phyloP scores from a whole-genome alignment of 2,888 invertebrate species.

The Orgyia antiqua region DNA sequence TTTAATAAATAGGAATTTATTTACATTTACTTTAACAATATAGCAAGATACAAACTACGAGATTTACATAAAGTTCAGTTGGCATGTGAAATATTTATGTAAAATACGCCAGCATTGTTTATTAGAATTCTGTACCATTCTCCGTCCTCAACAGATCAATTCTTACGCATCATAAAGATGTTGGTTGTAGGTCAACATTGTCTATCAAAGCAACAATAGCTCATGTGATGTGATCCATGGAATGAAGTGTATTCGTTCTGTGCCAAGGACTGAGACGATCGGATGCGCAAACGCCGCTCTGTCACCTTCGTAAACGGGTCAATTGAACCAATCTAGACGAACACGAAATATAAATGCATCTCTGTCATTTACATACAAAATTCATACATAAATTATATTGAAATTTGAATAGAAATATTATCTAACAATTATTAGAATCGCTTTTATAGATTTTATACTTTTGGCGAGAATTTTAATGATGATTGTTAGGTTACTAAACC shows the following conservation, averaged over 20 bases:
- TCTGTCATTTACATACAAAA: not conserved
- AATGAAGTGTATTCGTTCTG: slow-evolving; percentile 44
- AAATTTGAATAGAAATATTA: no score
- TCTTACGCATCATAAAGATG: slow-evolving; percentile 42
- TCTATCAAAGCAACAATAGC: slow-evolving; percentile 58
- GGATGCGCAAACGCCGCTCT: slow-evolving; percentile 45
- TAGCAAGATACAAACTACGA: no score
- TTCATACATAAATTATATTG: not conserved
- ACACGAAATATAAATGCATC: slow-evolving; percentile 12
- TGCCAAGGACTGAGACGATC: slow-evolving; percentile 66
- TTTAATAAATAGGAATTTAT: no score
- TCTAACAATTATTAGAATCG: no score
- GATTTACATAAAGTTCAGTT: no score
- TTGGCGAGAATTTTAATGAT: no score
- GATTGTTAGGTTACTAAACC: no score
- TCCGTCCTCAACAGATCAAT: slow-evolving; percentile 28
- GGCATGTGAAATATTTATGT: no score
- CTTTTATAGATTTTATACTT: no score
- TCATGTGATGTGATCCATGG: slow-evolving; percentile 49
- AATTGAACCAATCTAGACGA: slow-evolving; percentile 30
- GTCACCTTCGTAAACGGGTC: slow-evolving; percentile 58
- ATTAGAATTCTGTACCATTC: slow-evolving; percentile 21
- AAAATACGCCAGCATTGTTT: no score
- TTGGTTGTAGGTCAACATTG: slow-evolving; percentile 47
- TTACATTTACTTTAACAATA: no score